Evolutionary conservation across 1,140 invertebrate species (phyloP).

Genomic region (Drosophila chauvacae): DNA sequence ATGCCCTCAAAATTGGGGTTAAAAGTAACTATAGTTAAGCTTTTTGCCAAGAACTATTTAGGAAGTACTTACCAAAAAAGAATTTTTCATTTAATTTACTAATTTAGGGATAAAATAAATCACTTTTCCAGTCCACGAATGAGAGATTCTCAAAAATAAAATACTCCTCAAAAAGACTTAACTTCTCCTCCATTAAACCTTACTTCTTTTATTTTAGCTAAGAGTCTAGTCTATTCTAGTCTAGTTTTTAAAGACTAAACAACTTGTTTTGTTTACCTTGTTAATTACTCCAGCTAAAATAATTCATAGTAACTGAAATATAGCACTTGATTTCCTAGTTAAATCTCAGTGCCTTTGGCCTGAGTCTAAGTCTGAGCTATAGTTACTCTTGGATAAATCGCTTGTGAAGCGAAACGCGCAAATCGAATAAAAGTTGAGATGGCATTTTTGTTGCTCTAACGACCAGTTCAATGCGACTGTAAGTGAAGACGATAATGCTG

Average conservation of each 20-base stretch:
- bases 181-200: too few relatives aligned
- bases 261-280: background rate
- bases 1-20: too few relatives aligned
- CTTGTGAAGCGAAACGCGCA: slow-evolving; percentile 40
- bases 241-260: too few relatives aligned
- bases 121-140: too few relatives aligned
- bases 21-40: background rate
- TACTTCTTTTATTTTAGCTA: background rate
- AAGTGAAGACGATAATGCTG: slow-evolving; percentile 43
- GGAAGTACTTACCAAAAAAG: background rate
- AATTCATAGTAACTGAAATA: background rate
- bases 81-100: too few relatives aligned
- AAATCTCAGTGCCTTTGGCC: background rate
- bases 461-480: slow-evolving; percentile 41
- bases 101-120: too few relatives aligned
- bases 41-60: background rate
- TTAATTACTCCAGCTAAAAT: background rate
- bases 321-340: background rate
- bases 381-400: slow-evolving; percentile 30
- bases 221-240: too few relatives aligned
- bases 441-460: slow-evolving; percentile 61
- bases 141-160: background rate
- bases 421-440: slow-evolving; percentile 48
- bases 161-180: background rate
- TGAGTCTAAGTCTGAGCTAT: background rate